Base-by-base conservation (phyloP, 2,797 vertebrate species). In the Coregonus ussuriensis region DNA sequence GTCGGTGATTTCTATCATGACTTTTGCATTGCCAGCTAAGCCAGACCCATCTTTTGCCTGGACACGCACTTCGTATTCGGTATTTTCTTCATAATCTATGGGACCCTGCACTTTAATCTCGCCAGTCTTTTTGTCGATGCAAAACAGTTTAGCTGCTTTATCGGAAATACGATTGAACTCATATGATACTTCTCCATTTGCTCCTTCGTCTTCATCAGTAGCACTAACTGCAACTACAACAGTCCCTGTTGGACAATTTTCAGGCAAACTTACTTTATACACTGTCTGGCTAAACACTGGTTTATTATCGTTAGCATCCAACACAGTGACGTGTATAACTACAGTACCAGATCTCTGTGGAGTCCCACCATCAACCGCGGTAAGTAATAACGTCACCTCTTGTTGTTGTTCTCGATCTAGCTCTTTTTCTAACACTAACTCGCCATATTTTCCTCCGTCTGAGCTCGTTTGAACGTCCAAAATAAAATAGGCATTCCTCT, bases 21-120 rank as follows among this genome's bases (percentile, higher is more conserved):
- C 77, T 35, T 88, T 92, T 0, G 89, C 6, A 52, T 75, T 52
- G 15, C 41, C 66, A 2, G 63, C 62, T 31, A 31, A 51, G 0
- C 74, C 74, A 7, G 21, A 41, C 3, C 65, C 65, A 69, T 76
- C 74, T 69, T 68, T 68, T 5, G 65, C 74, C 29, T 68, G 16
- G 1, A 76, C 65, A 1, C 74, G 2, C 5, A 76, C 6, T 37
- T 76, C 74, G 21, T 76, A 76, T 4, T 68, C 18, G 3, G 29
- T 54, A 35, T 76, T 21, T 0, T 68, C 65, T 11, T 75, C 74
- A 18, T 18, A 75, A 7, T 75, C 74, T 29, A 75, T 67, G 5
- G 41, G 0, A 1, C 74, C 74, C 3, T 35, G 53, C 18, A 76
- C 65, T 35, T 6, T 76, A n/a, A 76, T 68, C n/a, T 76, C 65